These are phyloP conservation scores for Drosophila suzukii DNA, from an alignment of 1,140 invertebrate genomes.

Conservation along the genomic window DNA sequence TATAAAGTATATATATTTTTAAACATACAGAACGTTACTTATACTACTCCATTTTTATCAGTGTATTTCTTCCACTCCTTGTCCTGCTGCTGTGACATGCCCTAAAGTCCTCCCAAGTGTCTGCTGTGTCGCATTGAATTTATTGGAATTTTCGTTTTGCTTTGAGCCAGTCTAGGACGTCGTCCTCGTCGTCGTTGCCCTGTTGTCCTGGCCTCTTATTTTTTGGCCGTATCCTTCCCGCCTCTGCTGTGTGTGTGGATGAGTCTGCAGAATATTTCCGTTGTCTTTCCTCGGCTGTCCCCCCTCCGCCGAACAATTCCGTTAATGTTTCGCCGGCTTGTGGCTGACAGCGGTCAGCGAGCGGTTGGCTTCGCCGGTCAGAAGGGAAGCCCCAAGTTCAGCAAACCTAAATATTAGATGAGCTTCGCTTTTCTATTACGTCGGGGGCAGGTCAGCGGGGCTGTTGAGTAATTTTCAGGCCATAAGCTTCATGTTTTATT, in stretches of 20 bases:
- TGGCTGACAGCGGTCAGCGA: slow-evolving; percentile 67
- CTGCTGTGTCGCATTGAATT: slow-evolving; percentile 82
- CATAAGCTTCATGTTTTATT: slow-evolving; percentile 69
- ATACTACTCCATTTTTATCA: too few species aligned
- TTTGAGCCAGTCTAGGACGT: slow-evolving; percentile 49
- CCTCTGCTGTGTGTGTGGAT: slow-evolving; percentile 10
- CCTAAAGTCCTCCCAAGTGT: slow-evolving; percentile 79
- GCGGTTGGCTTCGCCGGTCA: slow-evolving; percentile 22
- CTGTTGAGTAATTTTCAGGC: slow-evolving; percentile 62
- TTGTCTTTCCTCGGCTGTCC: slow-evolving; percentile 36
- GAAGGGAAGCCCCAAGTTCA: slow-evolving; percentile 25
- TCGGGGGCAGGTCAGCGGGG: slow-evolving; percentile 11
- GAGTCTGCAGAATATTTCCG: slow-evolving; percentile 60
- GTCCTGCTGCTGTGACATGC: slow-evolving; percentile 67
- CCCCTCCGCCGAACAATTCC: slow-evolving; percentile 56
- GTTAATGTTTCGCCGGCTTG: slow-evolving; percentile 70
- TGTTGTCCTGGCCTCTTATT: slow-evolving; percentile 33
- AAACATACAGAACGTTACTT: too few species aligned
- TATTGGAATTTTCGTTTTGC: slow-evolving; percentile 80
- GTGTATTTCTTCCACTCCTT: slow-evolving; percentile 5
- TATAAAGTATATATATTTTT: too few species aligned
- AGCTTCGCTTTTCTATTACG: slow-evolving; percentile 67
- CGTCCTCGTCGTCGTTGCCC: slow-evolving; percentile 8
- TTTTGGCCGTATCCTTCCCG: neutral
- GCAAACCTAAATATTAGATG: slow-evolving; percentile 74